phyloP scores from a whole-genome alignment of 2,888 invertebrate genomes.

The Drosophila paramelanica region DNA sequence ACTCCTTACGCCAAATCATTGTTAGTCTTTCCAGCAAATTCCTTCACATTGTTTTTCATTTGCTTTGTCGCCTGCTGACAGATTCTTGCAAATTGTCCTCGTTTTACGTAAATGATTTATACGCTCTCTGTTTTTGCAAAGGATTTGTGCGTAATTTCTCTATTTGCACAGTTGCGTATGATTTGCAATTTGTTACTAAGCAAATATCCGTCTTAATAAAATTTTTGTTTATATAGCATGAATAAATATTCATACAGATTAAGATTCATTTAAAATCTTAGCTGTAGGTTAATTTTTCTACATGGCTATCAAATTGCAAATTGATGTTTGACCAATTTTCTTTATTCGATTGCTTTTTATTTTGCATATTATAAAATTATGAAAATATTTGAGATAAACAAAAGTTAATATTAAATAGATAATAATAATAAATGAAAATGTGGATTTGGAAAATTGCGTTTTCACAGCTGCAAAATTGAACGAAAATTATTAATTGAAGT shows the following conservation, averaged over 20 bases:
- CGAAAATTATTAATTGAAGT: no score
- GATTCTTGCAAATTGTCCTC: conserved; percentile 51
- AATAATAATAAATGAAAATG: no score
- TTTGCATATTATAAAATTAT: no score
- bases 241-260: no score
- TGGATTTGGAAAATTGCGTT: no score
- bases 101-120: conserved; percentile 61
- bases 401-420: no score
- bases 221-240: neutral
- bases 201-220: neutral
- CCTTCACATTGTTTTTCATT: conserved; percentile 36
- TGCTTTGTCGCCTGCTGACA: conserved; percentile 52
- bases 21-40: conserved; percentile 57
- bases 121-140: conserved; percentile 34
- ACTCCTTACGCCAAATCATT: conserved; percentile 54
- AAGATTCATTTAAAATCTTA: neutral
- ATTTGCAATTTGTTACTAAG: conserved; percentile 25
- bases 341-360: no score
- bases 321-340: no score
- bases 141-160: conserved; percentile 35
- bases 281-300: no score
- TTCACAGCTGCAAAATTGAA: no score
- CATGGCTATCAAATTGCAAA: no score
- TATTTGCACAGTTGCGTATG: conserved; percentile 55
- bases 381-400: no score